Percentiles rank a stretch among this genome's conserved stretches.
These are phyloP conservation scores for Gallinago stenura DNA, from an alignment of 2,797 vertebrate genomes.

Conservation along the genomic window DNA sequence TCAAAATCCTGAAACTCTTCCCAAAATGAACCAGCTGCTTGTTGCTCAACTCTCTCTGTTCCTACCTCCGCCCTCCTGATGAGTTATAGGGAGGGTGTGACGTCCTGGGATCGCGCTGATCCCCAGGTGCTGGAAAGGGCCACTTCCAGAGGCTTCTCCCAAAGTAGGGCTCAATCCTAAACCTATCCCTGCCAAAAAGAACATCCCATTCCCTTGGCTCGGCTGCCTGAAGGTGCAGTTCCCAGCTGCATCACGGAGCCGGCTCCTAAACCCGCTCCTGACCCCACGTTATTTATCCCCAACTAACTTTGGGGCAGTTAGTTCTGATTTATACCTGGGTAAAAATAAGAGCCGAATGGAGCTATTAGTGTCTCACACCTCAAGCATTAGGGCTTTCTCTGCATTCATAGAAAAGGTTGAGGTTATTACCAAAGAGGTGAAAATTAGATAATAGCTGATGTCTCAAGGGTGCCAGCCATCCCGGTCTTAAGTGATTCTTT, in stretches of 20 bases:
- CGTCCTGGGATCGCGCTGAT: slow-evolving; percentile 7
- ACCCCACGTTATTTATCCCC: background rate
- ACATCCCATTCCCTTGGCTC: background rate
- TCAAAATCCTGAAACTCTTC: slow-evolving; percentile 65
- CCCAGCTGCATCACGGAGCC: background rate
- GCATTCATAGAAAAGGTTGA: background rate
- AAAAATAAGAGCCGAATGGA: background rate
- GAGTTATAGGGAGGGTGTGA: slow-evolving; percentile 57
- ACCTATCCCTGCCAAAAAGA: background rate
- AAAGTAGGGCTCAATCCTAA: background rate
- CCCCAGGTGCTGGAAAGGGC: slow-evolving; percentile 34
- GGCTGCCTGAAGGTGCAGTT: fast-evolving
- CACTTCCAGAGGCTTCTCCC: slow-evolving; percentile 16
- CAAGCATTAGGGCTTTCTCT: background rate
- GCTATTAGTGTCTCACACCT: background rate
- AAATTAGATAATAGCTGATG: background rate
- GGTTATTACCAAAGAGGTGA: background rate
- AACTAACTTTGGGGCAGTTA: background rate
- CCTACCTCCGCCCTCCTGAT: slow-evolving; percentile 48
- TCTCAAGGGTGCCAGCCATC: slow-evolving; percentile 13
- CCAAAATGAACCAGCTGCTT: slow-evolving; percentile 56
- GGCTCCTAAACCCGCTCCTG: background rate
- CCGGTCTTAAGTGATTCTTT: background rate
- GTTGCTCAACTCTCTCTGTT: slow-evolving; percentile 28
- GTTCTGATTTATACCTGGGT: fast-evolving